These are phyloP conservation scores for Zaprionus lineosus DNA, from an alignment of 2,888 invertebrate species.

Conservation along the genomic window DNA sequence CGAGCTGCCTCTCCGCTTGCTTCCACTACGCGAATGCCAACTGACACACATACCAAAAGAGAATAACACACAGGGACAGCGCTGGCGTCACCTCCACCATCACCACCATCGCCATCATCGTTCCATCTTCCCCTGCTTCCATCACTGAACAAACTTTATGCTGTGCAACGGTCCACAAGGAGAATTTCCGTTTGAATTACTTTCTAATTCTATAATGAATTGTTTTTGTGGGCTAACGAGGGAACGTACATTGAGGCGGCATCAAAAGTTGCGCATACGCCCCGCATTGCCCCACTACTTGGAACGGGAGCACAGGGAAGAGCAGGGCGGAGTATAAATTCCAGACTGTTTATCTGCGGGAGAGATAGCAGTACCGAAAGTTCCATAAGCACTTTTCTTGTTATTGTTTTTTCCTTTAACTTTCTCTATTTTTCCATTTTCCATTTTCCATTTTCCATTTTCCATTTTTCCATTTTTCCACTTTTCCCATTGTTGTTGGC, in stretches of 20 bases:
- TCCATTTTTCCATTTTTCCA: conserved; percentile 12
- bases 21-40: too few relatives aligned
- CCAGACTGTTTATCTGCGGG: conserved; percentile 48
- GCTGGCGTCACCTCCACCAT: conserved; percentile 1
- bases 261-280: conserved; percentile 72
- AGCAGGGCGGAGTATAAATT: conserved; percentile 20
- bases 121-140: not conserved
- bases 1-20: conserved; percentile 8
- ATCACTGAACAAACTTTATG: conserved; percentile 45
- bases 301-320: not conserved
- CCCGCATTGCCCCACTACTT: conserved; percentile 31
- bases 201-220: conserved; percentile 78
- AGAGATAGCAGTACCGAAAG: conserved; percentile 53
- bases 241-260: conserved; percentile 65
- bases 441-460: not conserved
- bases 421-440: not conserved
- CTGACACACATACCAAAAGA: conserved; percentile 17
- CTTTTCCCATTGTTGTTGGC: conserved; percentile 35
- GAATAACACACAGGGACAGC: conserved; percentile 6
- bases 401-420: conserved; percentile 32
- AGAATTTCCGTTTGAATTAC: conserved; percentile 79
- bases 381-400: conserved; percentile 63
- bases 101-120: too few relatives aligned
- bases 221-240: conserved; percentile 72
- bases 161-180: conserved; percentile 69